Conservation (phyloP, 1,140 invertebrate species). For the Polypedilum vanderplanki region DNA sequence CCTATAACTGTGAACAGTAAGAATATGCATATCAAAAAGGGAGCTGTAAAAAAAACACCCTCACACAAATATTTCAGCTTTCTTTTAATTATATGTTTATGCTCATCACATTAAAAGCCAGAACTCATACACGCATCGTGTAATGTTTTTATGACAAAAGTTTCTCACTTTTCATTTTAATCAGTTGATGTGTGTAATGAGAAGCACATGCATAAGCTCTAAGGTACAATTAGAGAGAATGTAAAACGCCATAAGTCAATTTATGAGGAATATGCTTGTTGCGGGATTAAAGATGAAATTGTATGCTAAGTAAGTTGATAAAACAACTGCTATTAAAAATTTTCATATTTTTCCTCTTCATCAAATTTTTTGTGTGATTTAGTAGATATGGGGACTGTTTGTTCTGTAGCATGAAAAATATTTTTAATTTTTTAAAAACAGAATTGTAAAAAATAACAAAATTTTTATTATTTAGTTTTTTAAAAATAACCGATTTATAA, state of each 20-base stretch:
- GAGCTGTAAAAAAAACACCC: background rate
- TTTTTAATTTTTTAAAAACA: no score
- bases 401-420: no score
- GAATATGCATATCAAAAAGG: background rate
- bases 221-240: background rate
- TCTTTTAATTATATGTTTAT: slow-evolving; percentile 20
- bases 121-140: background rate
- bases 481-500: no score
- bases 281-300: no score
- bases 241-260: background rate
- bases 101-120: slow-evolving; percentile 6
- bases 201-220: background rate
- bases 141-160: slow-evolving; percentile 14
- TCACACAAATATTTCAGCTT: background rate
- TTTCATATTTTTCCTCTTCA: background rate
- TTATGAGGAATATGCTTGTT: background rate
- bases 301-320: no score
- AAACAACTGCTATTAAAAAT: background rate
- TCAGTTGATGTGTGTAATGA: slow-evolving; percentile 1
- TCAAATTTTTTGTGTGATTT: background rate
- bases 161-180: background rate
- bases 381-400: background rate
- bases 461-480: no score
- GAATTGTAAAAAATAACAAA: no score
- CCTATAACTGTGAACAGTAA: no score